Percentiles rank a stretch among this genome's conserved stretches.
Conservation (phyloP, 1,140 invertebrate genomes). For the Solenopsis fugax region DNA sequence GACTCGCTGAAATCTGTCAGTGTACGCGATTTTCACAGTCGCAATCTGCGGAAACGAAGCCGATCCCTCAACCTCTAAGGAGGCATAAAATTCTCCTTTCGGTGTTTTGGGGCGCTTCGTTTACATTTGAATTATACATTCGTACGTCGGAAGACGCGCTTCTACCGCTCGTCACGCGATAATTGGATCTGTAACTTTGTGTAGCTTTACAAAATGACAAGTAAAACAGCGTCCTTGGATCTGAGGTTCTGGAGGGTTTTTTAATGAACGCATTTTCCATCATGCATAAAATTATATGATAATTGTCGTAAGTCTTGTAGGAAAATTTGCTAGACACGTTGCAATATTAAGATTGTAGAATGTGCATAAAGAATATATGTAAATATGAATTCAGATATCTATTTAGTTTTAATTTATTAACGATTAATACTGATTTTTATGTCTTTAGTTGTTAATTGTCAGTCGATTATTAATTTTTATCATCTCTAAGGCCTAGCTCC, state of each 20-base stretch:
- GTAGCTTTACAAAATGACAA: constrained; percentile 16
- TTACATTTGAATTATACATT: constrained; percentile 57
- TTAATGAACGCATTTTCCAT: constrained; percentile 6
- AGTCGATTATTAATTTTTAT: neutral
- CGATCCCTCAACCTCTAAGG: constrained; percentile 42
- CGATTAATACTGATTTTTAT: neutral
- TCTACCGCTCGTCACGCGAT: constrained; percentile 20
- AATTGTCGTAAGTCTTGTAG: neutral
- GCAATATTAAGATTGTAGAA: neutral
- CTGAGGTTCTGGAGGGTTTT: neutral
- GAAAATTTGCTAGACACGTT: neutral
- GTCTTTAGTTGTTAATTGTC: neutral
- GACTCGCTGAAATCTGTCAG: constrained; percentile 48
- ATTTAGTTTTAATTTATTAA: neutral
- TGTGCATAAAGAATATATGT: neutral
- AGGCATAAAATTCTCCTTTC: neutral
- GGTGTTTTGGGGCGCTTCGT: neutral
- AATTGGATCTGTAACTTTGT: constrained; percentile 46
- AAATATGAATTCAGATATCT: neutral
- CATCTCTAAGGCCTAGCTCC: neutral
- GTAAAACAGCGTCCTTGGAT: neutral
- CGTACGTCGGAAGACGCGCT: constrained; percentile 7
- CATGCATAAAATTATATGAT: constrained; percentile 11
- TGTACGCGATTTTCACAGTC: neutral
- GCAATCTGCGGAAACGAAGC: constrained; percentile 27